Conservation (phyloP, 2,113 vertebrate species). For the Hydrochoerus hydrochaeris region DNA sequence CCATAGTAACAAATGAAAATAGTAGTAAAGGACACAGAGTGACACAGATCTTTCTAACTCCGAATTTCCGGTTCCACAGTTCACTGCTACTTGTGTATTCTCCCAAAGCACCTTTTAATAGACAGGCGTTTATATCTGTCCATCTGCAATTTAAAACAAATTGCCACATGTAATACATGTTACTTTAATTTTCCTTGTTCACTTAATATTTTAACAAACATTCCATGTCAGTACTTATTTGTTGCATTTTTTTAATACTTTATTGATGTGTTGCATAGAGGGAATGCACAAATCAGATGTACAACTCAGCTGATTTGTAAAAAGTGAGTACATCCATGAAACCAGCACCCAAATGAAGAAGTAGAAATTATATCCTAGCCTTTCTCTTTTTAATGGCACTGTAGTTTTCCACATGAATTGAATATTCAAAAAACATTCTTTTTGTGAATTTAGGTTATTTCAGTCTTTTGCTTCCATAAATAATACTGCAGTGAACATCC, state of each 20-base stretch:
- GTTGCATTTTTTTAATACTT: background rate
- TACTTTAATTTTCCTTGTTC: constrained; percentile 13
- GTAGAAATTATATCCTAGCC: background rate
- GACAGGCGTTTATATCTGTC: background rate
- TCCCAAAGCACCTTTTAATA: background rate
- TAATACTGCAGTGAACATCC: background rate
- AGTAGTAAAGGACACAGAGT: background rate
- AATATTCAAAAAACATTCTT: background rate
- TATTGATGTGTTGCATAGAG: background rate
- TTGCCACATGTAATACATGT: background rate
- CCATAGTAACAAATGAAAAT: background rate
- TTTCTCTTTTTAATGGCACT: constrained; percentile 19
- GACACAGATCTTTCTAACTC: background rate
- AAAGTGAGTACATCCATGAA: background rate
- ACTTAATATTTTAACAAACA: background rate
- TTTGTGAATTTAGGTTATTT: background rate
- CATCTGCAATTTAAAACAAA: background rate
- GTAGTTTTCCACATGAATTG: background rate
- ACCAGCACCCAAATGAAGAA: background rate
- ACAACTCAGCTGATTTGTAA: background rate
- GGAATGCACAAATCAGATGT: background rate
- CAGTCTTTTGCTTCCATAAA: background rate
- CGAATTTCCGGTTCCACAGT: background rate
- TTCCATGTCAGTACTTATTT: background rate
- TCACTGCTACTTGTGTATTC: background rate